Base-by-base conservation (phyloP, 2,888 invertebrate species). In the Chymomyza amoena region DNA sequence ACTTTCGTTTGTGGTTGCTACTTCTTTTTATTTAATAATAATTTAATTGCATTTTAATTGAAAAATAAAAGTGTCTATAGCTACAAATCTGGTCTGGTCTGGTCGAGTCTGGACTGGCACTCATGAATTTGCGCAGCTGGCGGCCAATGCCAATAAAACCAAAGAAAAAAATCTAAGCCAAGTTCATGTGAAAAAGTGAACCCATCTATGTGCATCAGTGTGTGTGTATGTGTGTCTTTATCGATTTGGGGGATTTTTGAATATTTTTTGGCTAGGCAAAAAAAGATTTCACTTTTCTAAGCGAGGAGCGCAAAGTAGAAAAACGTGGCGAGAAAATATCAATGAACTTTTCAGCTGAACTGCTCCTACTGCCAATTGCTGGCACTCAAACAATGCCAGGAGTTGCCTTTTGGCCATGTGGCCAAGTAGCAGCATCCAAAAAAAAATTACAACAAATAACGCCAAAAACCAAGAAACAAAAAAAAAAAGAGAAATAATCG, bases 21-120 rank as follows among this genome's bases (percentile, higher is more conserved):
- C 65, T 52, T 20, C n/a, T 45, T 60, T 77, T 72, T 65, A 60
- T 70, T 72, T 66, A 57, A 69, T 68, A 76, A 83, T 71, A 79
- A 76, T 81, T 88, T 86, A 87, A 84, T 86, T 84, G 84, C 72
- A 84, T 84, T 83, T 84, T 86, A 84, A 84, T 84, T 87, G 84
- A 83, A 87, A 82, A 84, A 69, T 73, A 87, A 87, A 78, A 79
- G 79, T 84, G 74, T 75, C 80, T 70, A 54, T 45, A 45, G 39
- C 39, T 45, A 45, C 39, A 45, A 45, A 13, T 45, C 15, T n/a
- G 16, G 51, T 51, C 51, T 51, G 51, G 51, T 51, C n/a, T 18
- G 10, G 56, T 10, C 56, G 3, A n/a, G n/a, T 54, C 3, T 9
- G 54, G 16, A 16, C 5, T 10, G 56, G 16, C 32, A 32, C 32